Evolutionary conservation across 2,113 vertebrate species (phyloP), one percentile per base, ranked within the genome.

Genomic region (Lasiurus borealis): DNA sequence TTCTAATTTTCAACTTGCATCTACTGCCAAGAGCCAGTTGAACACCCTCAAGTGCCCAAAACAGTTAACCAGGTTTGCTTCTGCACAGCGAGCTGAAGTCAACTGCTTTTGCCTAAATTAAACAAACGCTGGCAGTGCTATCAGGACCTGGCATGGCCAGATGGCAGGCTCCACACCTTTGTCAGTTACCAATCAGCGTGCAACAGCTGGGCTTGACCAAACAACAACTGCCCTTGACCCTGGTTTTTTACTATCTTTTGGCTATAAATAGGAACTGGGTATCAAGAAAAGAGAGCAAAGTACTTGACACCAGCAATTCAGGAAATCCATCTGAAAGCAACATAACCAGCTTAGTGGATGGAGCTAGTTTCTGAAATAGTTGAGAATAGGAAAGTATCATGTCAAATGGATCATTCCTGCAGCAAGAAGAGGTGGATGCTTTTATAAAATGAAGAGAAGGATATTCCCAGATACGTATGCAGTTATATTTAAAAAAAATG

Each of bases 251-350:
- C 94, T 90, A 86, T 94, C 92, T 96, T 88, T 40, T 40, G 27
- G 23, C 85, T 98, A 97, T 94, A 95, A 95, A 98, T 95, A 97
- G 94, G 87, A 95, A 75, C 29, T 23, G 73, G 10, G 66, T 85
- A 81, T 93, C 90, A 90, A 36, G 73, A 80, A 81, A 50, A 90
- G 84, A 84, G 84, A 93, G 89, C 85, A 73, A 73, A 91, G 80
- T 72, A 54, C 91, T 93, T 66, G 59, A 81, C 50, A 50, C 77
- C 25, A 68, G 88, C 85, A 64, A 46, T 91, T 89, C 80, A 85
- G 76, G 88, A 96, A 94, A 86, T 92, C 50, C 23, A 59, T 85
- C 75, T 12, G 88, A 91, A 71, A 91, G 80, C 73, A 77, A 57
- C 52, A 82, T 16, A 81, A 73, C 59, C 44, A 48, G 92, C 46